Base-by-base conservation (phyloP, 1,140 invertebrate species). In the Venustaconcha ellipsiformis region DNA sequence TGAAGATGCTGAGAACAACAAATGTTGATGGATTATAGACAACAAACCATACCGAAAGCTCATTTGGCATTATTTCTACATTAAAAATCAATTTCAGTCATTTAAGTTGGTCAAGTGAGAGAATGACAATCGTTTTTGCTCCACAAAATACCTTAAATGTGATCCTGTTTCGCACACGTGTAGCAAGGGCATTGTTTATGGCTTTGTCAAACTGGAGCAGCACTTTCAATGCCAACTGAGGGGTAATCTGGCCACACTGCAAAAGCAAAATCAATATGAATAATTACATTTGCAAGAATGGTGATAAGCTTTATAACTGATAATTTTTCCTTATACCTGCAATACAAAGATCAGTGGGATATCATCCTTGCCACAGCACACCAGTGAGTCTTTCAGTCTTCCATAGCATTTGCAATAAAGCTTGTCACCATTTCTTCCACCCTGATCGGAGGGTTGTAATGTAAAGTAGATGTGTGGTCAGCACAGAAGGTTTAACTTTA, bases 121-220 rank as follows among this genome's bases (percentile, higher is more conserved):
- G 26, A 30, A 30, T 30, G 26, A 30, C 26, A 30, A 30, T 30
- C 26, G 1, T 30, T 30, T 30, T 58, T n/a, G 11, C 63, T 26
- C 17, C 18, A 18, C 15, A 62, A 67, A 80, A 82, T 90, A 94
- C 93, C 92, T 98, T 98, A 88, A 99, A 99, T 55, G 95, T 96
- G 70, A 99, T 92, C 85, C 96, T 93, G 62, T 96, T 96, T 89
- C 97, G 98, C 1, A 99, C 96, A 90, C 95, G 92, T 68, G 93
- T 95, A n/a, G 96, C 95, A 58, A 99, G 89, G 17, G 97, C 96
- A 86, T 94, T 94, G 89, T 99, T 99, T 76, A 99, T 99, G 70
- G 95, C 95, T 90, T 97, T 97, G 89, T 99, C 98, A 91, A 99
- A 99, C 88, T 98, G 96, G 60, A 97, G 90, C 69, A 99, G 90